These are phyloP conservation scores for Xiphydria camelus DNA, from an alignment of 2,888 invertebrate genomes.

Conservation along the genomic window DNA sequence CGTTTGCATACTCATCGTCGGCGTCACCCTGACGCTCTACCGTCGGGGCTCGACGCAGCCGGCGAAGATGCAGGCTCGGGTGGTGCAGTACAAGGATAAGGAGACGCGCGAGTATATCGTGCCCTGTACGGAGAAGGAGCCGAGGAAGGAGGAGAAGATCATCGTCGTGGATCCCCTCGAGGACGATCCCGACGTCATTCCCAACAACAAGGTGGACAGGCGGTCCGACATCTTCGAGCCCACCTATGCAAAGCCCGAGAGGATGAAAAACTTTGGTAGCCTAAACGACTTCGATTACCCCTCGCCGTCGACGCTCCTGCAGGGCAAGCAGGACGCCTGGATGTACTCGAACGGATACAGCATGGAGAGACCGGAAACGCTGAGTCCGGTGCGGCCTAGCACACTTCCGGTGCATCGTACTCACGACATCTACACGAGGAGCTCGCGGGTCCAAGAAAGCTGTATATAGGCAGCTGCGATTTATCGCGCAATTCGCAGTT, in stretches of 20 bases:
- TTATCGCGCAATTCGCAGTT: slow-evolving; percentile 3
- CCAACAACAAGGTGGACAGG: slow-evolving; percentile 41
- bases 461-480: slow-evolving; percentile 44
- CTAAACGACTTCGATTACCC: slow-evolving; percentile 38
- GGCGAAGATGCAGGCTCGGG: slow-evolving; percentile 35
- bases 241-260: slow-evolving; percentile 38
- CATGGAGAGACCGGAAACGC: slow-evolving; percentile 35
- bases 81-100: slow-evolving; percentile 31
- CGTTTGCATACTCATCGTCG: slow-evolving; percentile 47
- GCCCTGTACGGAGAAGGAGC: slow-evolving; percentile 10
- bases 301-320: slow-evolving; percentile 34
- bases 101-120: slow-evolving; percentile 15
- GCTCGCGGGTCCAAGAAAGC: slow-evolving; percentile 50
- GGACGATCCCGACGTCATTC: slow-evolving; percentile 50
- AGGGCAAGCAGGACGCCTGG: slow-evolving; percentile 46
- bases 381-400: slow-evolving; percentile 44
- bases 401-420: slow-evolving; percentile 48
- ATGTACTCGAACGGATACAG: slow-evolving; percentile 44
- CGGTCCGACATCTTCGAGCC: slow-evolving; percentile 42
- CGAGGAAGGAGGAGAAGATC: background rate
- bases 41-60: slow-evolving; percentile 38
- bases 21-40: slow-evolving; percentile 47
- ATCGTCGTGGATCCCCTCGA: slow-evolving; percentile 8
- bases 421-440: slow-evolving; percentile 51
- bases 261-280: slow-evolving; percentile 33